Evolutionary conservation across 2,797 vertebrate species (phyloP).

Genomic region (Nothura maculosa): DNA sequence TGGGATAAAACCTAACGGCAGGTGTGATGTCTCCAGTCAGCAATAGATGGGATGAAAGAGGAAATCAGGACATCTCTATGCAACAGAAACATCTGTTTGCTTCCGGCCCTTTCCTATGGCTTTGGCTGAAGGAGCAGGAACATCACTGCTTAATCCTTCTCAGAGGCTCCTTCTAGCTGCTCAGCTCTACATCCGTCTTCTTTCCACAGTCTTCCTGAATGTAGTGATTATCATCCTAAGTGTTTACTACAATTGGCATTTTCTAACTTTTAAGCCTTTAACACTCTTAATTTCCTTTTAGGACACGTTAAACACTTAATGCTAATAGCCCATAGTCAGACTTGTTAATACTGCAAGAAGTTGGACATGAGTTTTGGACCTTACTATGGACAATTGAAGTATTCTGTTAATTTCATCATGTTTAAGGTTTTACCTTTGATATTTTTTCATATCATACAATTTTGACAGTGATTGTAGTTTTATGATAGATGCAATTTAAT

Average conservation of each 20-base stretch:
- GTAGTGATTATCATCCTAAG: neutral
- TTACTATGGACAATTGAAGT: neutral
- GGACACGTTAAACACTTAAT: neutral
- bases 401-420: neutral
- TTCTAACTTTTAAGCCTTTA: conserved; percentile 7
- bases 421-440: neutral
- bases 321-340: neutral
- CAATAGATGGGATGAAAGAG: neutral
- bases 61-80: neutral
- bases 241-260: neutral
- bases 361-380: neutral
- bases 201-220: neutral
- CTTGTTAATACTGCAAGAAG: neutral
- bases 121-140: neutral
- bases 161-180: neutral
- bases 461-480: neutral
- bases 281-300: neutral
- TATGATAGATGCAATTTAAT: neutral
- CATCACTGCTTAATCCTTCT: neutral
- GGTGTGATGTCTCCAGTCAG: neutral
- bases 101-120: neutral
- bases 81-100: neutral
- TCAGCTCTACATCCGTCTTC: neutral
- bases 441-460: neutral
- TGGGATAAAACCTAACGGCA: neutral